Base-by-base conservation (phyloP, 2,888 invertebrate genomes). In the Baronia brevicornis region DNA sequence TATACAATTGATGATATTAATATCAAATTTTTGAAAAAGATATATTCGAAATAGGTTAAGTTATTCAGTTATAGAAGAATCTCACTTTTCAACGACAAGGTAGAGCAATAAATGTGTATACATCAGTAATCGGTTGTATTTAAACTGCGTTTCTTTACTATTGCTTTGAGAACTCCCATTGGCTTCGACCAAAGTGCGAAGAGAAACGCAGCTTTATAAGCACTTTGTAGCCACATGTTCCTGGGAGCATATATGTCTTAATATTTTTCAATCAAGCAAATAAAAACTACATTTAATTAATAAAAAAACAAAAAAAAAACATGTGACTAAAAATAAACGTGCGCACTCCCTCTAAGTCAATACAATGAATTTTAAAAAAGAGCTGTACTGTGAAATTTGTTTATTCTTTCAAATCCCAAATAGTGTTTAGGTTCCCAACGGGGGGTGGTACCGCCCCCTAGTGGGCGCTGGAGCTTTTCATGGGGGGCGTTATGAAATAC, bases 141-240 rank as follows among this genome's bases (percentile, higher is more conserved):
- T 49, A 68, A 73, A 72, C 73, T 74, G 75, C 75, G 75, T 68
- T 74, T 73, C 75, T 70, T 34, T 51, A 36, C 18, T 28, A 28
- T 36, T 35, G 35, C 35, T 36, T 31, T 33, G 34, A 38, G 52
- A 61, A 60, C 65, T 59, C 57, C 46, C 52, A 47, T 41, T 54
- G 69, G 72, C 73, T 67, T 10, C 19, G n/a, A 44, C 50, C 64
- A 55, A 54, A 66, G 69, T 69, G 74, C 69, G 52, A 44, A 62
- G 46, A 52, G 75, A 74, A 75, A 74, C 77, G 77, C 77, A 74
- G 77, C 71, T 70, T 67, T 44, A 39, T 45, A 54, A 69, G 69
- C 79, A 72, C 74, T 47, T 64, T 56, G 74, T 79, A 82, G 82
- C 80, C 82, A 80, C 82, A 80, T 80, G 80, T 80, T 80, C 73